Evolutionary conservation across 1,140 invertebrate species (phyloP), one percentile per base, ranked within the genome.

Genomic region (Formica selysi): DNA sequence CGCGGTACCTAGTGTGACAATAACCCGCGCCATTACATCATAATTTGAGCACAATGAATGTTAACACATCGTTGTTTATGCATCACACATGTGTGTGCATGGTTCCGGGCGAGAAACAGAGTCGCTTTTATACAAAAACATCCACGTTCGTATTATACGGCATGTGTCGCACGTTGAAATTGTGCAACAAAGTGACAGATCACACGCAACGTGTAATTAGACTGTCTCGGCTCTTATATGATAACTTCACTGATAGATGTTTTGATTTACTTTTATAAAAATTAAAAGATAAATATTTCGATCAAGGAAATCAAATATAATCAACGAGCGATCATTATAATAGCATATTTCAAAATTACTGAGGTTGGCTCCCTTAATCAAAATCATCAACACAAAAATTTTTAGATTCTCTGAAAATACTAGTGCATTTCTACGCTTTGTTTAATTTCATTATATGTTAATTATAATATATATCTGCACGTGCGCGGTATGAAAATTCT

Each of bases 21-120:
- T 71, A 71, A 71, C 13, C 68, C 44, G 26, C 44, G 44, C 68
- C 26, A 51, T 71, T 71, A 71, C 68, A 32, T 71, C 68, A 71
- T 71, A 71, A 71, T 71, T 51, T 71, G 2, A 51, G 44, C 16
- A 51, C 68, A 71, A 71, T 71, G 68, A 71, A 51, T 71, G 44
- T 51, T 71, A 71, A 71, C 68, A 68, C 67, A 68, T 68, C 6
- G 26, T 26, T 32, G 8, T 64, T 38, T 51, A n/a, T 74, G 51
- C 32, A 62, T 61, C 57, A 29, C 57, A 32, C 16, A n/a, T 32
- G 36, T 13, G 29, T n/a, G 51, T 13, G 54, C 13, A 1, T 10
- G 2, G 7, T 5, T 8, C 19, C 67, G 29, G 16, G 38, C 3
- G 10, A 10, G 13, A 51, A 51, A 51, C 48, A 51, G 16, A 6